Evolutionary conservation across 2,113 vertebrate genomes (phyloP).

Genomic region (Columba janthina): DNA sequence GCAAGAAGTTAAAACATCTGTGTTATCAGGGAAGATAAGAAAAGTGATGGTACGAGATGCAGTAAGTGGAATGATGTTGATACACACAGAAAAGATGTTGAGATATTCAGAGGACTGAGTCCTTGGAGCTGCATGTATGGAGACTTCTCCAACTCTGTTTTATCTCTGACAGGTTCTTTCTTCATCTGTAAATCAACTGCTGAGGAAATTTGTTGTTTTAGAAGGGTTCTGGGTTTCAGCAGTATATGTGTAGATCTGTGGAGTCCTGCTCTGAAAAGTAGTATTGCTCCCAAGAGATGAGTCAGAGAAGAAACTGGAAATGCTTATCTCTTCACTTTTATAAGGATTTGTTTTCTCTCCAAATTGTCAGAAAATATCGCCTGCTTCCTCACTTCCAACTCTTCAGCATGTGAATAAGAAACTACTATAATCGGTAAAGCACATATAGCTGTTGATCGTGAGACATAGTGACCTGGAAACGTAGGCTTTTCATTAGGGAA

Average conservation of each 20-base stretch:
- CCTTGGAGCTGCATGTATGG: neutral
- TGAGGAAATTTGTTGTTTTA: neutral
- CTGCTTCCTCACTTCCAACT: neutral
- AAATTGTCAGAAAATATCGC: neutral
- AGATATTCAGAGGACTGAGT: neutral
- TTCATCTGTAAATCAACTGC: neutral
- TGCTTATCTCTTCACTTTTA: neutral
- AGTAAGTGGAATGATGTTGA: neutral
- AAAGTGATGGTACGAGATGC: neutral
- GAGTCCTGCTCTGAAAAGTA: neutral
- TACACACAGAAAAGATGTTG: neutral
- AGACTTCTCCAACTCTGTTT: neutral
- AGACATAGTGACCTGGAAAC: neutral
- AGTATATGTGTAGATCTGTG: neutral
- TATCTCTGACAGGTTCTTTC: neutral
- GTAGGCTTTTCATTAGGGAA: neutral
- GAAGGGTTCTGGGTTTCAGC: neutral
- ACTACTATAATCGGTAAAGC: neutral
- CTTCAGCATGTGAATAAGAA: neutral
- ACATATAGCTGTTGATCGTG: neutral
- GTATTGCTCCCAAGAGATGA: neutral
- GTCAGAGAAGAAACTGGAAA: neutral
- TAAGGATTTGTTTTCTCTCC: neutral
- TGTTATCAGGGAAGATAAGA: neutral
- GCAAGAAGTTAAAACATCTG: neutral